Base-by-base conservation (phyloP, 1,140 invertebrate genomes). In the Drosophila carrolli region DNA sequence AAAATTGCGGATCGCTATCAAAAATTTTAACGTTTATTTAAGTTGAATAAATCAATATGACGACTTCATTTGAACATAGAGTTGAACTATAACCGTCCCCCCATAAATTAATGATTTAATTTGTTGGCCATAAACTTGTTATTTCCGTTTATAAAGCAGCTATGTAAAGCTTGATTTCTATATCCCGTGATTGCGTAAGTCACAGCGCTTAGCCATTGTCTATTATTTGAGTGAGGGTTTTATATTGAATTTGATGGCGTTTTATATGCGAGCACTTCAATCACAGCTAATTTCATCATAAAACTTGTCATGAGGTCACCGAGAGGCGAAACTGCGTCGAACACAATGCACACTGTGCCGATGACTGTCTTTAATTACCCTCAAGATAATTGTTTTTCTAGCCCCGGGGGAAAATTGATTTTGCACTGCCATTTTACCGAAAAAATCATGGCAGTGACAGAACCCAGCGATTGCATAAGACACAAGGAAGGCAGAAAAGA, bases 261-360 rank as follows among this genome's bases (percentile, higher is more conserved):
- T 80, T 65, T 56, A 76, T 54, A 65, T 61, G 60, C 57, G 29
- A 60, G 61, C 60, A 63, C 67, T 41, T 68, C 47, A 60, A 75
- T 71, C 72, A 19, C 47, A 76, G 72, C 61, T 66, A 56, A 81
- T 81, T 77, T 81, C 78, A 73, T 81, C 78, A 77, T 73, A 50
- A 75, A 66, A 72, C 16, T 7, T 19, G 66, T 23, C 54, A 78
- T 81, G 79, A 81, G 79, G 61, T 81, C 79, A 81, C 59, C 59
- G 54, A 50, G 3, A 50, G 23, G 51, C 43, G 19, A 13, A 44
- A 66, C 54, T 65, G 38, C 47, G 38, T 37, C 44, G 32, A 27
- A 16, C 35, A 44, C n/a, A 61, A 16, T 56, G 23, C 58, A 48
- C 38, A 54, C 37, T 50, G 13, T 14, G 9, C 10, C n/a, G 35